phyloP scores from a whole-genome alignment of 53 echinoderm and acorn worm genomes.

The Patiria pectinifera region DNA sequence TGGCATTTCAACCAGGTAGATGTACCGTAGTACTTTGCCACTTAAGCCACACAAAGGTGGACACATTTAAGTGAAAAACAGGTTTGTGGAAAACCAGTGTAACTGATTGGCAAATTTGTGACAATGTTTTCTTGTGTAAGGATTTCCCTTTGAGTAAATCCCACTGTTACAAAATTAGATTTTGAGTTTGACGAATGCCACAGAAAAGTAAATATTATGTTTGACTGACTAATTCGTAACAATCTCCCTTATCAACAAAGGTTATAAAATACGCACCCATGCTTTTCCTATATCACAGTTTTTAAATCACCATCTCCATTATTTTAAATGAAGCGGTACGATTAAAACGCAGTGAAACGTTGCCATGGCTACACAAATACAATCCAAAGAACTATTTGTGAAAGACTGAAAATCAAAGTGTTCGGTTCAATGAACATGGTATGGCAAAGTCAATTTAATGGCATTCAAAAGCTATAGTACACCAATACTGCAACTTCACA shows the following conservation, averaged over 20 bases:
- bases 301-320: not conserved
- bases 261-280: no score
- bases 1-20: no score
- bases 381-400: no score
- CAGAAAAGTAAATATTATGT: not conserved
- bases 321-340: slow-evolving; percentile 5
- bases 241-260: not conserved
- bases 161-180: not conserved
- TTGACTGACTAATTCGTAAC: not conserved
- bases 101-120: no score
- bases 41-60: no score
- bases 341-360: not conserved
- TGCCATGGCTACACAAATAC: not conserved
- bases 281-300: not conserved
- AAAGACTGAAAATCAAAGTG: no score
- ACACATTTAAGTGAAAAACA: no score
- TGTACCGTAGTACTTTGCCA: no score
- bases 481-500: not conserved
- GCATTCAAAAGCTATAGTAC: not conserved
- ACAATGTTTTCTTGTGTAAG: not conserved
- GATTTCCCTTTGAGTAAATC: not conserved
- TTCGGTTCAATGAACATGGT: not conserved
- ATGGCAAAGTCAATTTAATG: not conserved
- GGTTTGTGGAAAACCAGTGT: no score
- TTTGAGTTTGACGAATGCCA: not conserved